Evolutionary conservation across 2,113 vertebrate genomes (phyloP).

Genomic region (Poeciliopsis prolifica): DNA sequence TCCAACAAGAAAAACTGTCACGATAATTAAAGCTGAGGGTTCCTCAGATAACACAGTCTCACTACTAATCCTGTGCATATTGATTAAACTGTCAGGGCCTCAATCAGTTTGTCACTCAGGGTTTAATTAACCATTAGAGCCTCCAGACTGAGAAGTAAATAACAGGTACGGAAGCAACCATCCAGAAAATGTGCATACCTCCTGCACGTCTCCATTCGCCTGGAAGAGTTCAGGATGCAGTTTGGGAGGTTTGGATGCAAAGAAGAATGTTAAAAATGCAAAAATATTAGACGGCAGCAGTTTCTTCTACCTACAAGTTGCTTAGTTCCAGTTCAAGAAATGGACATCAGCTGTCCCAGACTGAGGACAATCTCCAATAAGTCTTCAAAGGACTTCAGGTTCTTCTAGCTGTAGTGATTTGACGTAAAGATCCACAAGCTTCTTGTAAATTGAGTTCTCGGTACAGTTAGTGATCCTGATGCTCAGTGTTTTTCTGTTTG

Average conservation of each 20-base stretch:
- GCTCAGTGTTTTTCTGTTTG: no score
- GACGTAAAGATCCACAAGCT: no score
- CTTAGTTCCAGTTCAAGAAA: not conserved
- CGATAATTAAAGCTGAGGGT: constrained; percentile 36
- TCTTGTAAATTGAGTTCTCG: no score
- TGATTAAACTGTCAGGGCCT: constrained; percentile 57
- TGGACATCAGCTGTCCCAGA: no score
- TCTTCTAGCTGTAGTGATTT: no score
- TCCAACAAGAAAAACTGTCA: constrained; percentile 11
- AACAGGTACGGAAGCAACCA: constrained; percentile 18
- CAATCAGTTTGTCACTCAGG: constrained; percentile 29
- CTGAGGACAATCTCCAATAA: no score
- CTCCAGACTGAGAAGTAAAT: constrained; percentile 49
- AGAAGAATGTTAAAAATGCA: not conserved
- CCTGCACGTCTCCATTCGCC: constrained; percentile 4
- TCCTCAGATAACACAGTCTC: constrained; percentile 30
- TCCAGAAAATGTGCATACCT: constrained; percentile 9
- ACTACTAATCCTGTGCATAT: constrained; percentile 35
- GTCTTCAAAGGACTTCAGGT: no score
- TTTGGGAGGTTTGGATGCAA: not conserved
- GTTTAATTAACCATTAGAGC: constrained; percentile 46
- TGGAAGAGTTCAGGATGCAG: not conserved
- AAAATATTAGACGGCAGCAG: not conserved
- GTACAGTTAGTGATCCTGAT: no score
- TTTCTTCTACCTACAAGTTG: not conserved